Conservation (phyloP, 2,888 invertebrate species). For the Diarsia brunnea region DNA sequence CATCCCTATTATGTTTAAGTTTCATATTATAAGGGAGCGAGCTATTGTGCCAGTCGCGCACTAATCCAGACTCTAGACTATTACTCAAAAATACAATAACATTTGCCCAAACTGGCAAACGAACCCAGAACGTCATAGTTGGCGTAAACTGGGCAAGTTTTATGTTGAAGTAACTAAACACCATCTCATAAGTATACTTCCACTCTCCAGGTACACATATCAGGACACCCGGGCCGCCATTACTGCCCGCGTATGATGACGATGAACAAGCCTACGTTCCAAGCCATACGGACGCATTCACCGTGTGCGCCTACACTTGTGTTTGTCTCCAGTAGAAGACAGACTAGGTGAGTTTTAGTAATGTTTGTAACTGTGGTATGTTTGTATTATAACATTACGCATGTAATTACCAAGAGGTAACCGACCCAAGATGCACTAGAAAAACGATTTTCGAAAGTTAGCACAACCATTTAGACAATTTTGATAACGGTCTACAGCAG, state of each 20-base stretch:
- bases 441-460: no score
- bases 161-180: not conserved
- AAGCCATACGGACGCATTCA: slow-evolving; percentile 98
- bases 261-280: slow-evolving; percentile 99
- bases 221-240: slow-evolving; percentile 99
- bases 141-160: no score
- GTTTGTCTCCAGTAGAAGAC: slow-evolving; percentile 98
- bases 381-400: not conserved
- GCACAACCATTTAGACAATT: no score
- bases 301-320: slow-evolving; percentile 97
- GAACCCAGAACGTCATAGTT: no score
- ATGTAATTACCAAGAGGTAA: no score
- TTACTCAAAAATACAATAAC: no score
- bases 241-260: slow-evolving; percentile 99
- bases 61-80: no score
- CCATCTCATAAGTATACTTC: not conserved
- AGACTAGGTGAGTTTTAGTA: slow-evolving; percentile 92
- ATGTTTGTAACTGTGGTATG: not conserved
- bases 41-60: no score
- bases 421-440: no score
- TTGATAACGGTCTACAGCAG: not conserved
- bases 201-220: slow-evolving; percentile 93
- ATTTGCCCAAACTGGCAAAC: no score
- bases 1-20: no score
- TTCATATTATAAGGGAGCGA: no score